These are phyloP conservation scores for Cryptus armator DNA, from an alignment of 2,888 invertebrate genomes.

Conservation along the genomic window DNA sequence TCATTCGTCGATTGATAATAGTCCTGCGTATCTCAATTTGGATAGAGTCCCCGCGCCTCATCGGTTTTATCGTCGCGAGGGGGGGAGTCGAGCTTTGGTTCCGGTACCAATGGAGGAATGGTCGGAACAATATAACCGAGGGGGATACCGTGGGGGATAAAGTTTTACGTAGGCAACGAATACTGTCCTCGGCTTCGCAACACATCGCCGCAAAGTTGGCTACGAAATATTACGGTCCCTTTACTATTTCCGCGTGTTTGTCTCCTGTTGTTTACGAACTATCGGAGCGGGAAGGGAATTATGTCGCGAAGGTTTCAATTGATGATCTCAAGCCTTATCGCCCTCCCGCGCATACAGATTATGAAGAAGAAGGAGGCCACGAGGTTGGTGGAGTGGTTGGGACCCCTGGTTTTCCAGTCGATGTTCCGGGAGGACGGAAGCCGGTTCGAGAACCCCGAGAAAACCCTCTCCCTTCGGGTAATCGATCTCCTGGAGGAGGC, in stretches of 20 bases:
- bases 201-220: constrained; percentile 16
- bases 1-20: constrained; percentile 6
- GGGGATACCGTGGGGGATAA: background rate
- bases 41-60: constrained; percentile 21
- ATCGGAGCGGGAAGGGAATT: background rate
- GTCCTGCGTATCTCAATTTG: constrained; percentile 33
- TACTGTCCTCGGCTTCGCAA: constrained; percentile 15
- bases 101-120: background rate
- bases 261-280: constrained; percentile 17
- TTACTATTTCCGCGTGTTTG: background rate
- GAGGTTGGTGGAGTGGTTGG: no score
- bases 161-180: background rate
- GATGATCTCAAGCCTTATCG: background rate
- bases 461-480: no score
- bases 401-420: no score
- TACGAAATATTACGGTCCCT: background rate
- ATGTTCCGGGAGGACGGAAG: no score
- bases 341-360: background rate
- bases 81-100: background rate
- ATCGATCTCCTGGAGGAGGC: no score
- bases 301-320: background rate
- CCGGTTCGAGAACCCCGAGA: no score
- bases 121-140: background rate
- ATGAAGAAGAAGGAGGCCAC: no score
- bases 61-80: constrained; percentile 7